Evolutionary conservation across 2,797 vertebrate species (phyloP), one percentile per base, ranked within the genome.

Genomic region (Melanotaenia pygmaea): DNA sequence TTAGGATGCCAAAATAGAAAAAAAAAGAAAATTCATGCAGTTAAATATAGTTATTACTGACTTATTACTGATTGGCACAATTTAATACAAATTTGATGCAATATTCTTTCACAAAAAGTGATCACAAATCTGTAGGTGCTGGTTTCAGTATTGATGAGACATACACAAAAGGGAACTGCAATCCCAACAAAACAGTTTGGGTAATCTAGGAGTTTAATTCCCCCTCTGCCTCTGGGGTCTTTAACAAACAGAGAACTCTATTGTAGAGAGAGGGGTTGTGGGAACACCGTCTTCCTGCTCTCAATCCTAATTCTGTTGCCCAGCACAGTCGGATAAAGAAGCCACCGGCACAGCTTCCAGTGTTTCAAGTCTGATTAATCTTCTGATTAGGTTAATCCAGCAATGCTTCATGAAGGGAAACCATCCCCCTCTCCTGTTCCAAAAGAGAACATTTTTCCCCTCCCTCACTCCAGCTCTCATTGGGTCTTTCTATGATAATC

Each of bases 311-410:
- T 86, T 85, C 91, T 79, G 82, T 73, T 82, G 68, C 81, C 73
- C 60, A 4, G 72, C 78, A 64, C 71, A 81, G 79, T 78, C 28
- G 66, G 85, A 85, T 91, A 88, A 90, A 85, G 84, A 88, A 85
- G 85, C 91, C 91, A 91, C 86, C 73, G 63, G 86, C 86, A 59
- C 81, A 76, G 85, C 86, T 87, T 88, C 78, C 56, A 71, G 86
- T 90, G 87, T 91, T 94, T 92, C 87, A 91, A 91, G 88, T 88
- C 87, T 82, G 89, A 90, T 92, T 93, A 89, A 91, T 92, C 90
- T 86, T 88, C 83, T 93, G 92, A 94, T 94, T 92, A 88, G 87
- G 84, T 88, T 94, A 92, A 94, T 93, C 90, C 89, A 81, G 85
- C 86, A 64, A 80, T 73, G 83, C 86, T 80, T 88, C 77, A 85